Conservation (phyloP, 64 coral and sea anemone species). For the Cladopsammia gracilis region DNA sequence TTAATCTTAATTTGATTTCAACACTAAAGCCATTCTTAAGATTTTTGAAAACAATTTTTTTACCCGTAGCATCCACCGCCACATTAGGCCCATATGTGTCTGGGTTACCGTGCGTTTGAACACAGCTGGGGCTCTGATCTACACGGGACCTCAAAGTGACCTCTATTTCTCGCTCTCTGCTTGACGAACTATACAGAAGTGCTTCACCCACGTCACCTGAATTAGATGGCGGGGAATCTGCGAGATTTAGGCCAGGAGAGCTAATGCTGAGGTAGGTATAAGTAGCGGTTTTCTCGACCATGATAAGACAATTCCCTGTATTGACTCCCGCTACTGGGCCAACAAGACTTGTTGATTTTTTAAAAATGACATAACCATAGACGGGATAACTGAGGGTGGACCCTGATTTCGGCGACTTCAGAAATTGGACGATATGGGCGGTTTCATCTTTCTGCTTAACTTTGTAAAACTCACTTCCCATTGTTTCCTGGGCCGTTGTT, state of each 20-base stretch:
- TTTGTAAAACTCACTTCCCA: not conserved
- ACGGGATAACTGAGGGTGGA: not conserved
- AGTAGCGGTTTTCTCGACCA: not conserved
- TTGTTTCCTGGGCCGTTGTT: not conserved
- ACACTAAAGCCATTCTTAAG: too few relatives aligned
- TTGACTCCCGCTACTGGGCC: not conserved
- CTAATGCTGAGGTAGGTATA: not conserved
- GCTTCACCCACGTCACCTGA: not conserved
- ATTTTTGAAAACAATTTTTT: too few relatives aligned
- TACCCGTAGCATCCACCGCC: not conserved
- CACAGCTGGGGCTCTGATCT: not conserved
- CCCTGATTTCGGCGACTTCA: not conserved
- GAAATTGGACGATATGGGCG: conserved; percentile 18
- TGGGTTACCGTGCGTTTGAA: not conserved
- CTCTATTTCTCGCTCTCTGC: not conserved
- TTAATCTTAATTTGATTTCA: too few relatives aligned
- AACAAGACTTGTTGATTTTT: not conserved
- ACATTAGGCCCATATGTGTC: not conserved
- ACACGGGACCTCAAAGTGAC: not conserved
- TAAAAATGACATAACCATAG: not conserved
- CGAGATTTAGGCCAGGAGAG: not conserved
- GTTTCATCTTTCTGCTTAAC: not conserved
- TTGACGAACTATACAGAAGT: not conserved
- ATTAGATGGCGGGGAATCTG: not conserved
- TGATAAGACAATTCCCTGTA: not conserved